Percentiles rank a stretch among this genome's conserved stretches.
Evolutionary conservation across 64 coral and sea anemone species (phyloP).

Genomic region (Stichodactyla helianthus): DNA sequence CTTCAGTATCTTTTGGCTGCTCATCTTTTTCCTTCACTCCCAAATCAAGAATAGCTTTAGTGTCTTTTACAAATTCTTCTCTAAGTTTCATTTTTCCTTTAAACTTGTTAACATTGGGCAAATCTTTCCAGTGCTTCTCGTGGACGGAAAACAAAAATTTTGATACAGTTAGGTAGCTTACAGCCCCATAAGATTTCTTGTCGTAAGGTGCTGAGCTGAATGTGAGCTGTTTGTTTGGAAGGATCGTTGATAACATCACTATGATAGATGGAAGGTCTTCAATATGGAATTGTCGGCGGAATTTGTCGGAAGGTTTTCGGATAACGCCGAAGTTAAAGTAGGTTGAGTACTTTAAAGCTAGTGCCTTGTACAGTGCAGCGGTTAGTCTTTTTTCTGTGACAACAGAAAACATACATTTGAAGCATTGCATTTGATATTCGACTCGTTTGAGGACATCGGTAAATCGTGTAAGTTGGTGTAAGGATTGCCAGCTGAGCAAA

Average conservation of each 20-base stretch:
- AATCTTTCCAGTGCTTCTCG: conserved; percentile 81
- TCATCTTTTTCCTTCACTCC: neutral
- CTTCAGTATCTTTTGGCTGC: neutral
- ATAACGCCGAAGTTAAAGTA: conserved; percentile 87
- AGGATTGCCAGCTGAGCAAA: too few relatives aligned
- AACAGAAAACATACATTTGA: too few relatives aligned
- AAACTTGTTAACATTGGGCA: conserved; percentile 58
- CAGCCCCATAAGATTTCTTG: conserved; percentile 53
- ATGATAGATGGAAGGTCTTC: conserved; percentile 38
- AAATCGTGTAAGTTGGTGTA: too few relatives aligned
- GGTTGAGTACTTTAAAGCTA: conserved; percentile 71
- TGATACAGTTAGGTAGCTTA: conserved; percentile 67
- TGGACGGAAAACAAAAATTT: conserved; percentile 91
- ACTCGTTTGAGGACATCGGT: too few relatives aligned
- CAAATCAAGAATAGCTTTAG: neutral
- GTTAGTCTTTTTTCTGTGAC: conserved; percentile 60
- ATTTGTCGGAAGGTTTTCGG: conserved; percentile 36
- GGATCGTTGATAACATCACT: conserved; percentile 60
- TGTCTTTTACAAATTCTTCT: conserved; percentile 47
- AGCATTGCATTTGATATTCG: too few relatives aligned
- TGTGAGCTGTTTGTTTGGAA: conserved; percentile 48
- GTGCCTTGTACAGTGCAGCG: conserved; percentile 59
- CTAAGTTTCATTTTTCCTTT: conserved; percentile 60
- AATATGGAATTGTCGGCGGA: conserved; percentile 52
- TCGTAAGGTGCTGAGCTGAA: conserved; percentile 70